phyloP scores from a whole-genome alignment of 2,888 invertebrate genomes.

The Lasius platythorax region DNA sequence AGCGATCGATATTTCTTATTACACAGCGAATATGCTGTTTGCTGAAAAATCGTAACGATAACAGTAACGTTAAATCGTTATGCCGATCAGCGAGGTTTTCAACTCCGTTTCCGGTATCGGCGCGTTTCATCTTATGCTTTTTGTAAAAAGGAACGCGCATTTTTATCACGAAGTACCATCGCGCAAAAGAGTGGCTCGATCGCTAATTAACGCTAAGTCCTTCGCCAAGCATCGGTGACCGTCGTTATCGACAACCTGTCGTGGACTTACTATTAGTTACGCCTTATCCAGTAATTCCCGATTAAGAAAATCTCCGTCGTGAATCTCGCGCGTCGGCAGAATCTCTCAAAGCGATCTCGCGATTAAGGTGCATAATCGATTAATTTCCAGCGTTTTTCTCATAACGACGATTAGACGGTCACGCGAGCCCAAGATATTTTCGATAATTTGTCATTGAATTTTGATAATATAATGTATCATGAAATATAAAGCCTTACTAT shows the following conservation, averaged over 20 bases:
- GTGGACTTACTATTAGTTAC: conserved; percentile 70
- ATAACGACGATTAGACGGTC: conserved; percentile 25
- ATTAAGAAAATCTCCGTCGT: conserved; percentile 61
- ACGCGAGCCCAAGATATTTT: background rate
- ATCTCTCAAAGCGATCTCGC: conserved; percentile 56
- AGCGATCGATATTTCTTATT: background rate
- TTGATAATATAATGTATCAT: conserved; percentile 6
- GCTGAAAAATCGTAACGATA: conserved; percentile 9
- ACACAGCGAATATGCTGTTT: background rate
- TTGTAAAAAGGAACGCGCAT: conserved; percentile 26
- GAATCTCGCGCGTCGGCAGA: conserved; percentile 57
- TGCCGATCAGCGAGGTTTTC: conserved; percentile 1
- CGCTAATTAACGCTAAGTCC: conserved; percentile 71
- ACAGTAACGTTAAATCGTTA: conserved; percentile 15
- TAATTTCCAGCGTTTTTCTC: conserved; percentile 40
- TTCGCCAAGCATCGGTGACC: conserved; percentile 53
- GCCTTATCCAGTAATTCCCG: conserved; percentile 72
- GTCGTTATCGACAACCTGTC: conserved; percentile 70
- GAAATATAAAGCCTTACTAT: conserved; percentile 19
- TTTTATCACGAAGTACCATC: conserved; percentile 58
- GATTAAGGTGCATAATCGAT: conserved; percentile 46
- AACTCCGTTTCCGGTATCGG: background rate
- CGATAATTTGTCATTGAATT: background rate
- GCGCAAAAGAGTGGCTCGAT: conserved; percentile 16
- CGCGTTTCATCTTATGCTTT: conserved; percentile 27